Base-by-base conservation (phyloP, 2,888 invertebrate species). In the Chrysolina oricalcia region DNA sequence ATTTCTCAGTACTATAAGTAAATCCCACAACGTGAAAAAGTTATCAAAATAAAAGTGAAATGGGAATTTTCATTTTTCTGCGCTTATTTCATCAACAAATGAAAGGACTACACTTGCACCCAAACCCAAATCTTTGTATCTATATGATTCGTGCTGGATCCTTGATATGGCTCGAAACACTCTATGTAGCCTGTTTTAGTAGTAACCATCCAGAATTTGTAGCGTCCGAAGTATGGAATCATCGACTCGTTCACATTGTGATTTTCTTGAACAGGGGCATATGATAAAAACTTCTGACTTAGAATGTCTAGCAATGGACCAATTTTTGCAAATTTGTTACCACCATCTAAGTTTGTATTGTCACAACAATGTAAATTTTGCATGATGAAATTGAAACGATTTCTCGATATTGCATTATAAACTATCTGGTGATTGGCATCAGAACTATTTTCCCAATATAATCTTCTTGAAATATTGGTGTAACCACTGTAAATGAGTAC, bases 181-280 rank as follows among this genome's bases (percentile, higher is more conserved):
- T 77, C 72, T 65, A 82, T 76, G 76, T 85, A 85, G 13, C 85
- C 84, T 53, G 81, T 70, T 19, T 70, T 69, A 9, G 82, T 81
- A 6, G 81, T 74, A 0, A 83, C 85, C 40, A 81, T 74, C 84
- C 85, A 86, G 35, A 82, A 59, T 76, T 83, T 85, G 75, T 81
- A 85, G 3, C 83, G 74, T 23, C 84, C 86, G 80, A 82, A 88
- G 73, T 88, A 88, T 17, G 86, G 85, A 10, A 86, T 80, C 86
- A 87, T 86, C 3, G 84, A 78, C 76, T 87, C 87, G 80, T 87
- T 87, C 72, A 86, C 73, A 73, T 83, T 83, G 76, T 84, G 81
- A 71, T 82, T 73, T 76, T 84, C 78, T 76, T 81, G 82, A 65
- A 79, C 66, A 62, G 80, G 78, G 73, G 81, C 77, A 80, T 77